A percentile compares a stretch with the other conserved stretches of the same genome.
Evolutionary conservation across 2,888 invertebrate genomes (phyloP).

Genomic region (Watsonalla cultraria): DNA sequence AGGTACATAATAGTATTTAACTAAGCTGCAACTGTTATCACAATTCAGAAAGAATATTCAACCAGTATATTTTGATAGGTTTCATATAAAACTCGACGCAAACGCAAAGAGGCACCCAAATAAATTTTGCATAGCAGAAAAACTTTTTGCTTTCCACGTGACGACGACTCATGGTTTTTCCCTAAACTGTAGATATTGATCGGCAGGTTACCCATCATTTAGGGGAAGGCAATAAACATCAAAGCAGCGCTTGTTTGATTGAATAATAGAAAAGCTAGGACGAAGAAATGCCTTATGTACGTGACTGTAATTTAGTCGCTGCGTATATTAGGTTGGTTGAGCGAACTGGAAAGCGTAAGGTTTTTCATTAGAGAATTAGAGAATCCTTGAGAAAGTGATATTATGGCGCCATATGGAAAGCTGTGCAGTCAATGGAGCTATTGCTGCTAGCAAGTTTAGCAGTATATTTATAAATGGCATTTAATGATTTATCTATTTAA

Average conservation of each 20-base stretch:
- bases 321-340: slow-evolving; percentile 11
- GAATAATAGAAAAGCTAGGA: slow-evolving; percentile 52
- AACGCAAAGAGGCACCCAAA: no score
- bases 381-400: no score
- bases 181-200: slow-evolving; percentile 52
- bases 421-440: no score
- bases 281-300: slow-evolving; percentile 31
- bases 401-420: no score
- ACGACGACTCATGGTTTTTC: slow-evolving; percentile 58
- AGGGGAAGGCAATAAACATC: slow-evolving; percentile 55
- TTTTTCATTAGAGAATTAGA: slow-evolving; percentile 14
- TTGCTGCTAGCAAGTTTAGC: no score
- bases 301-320: slow-evolving; percentile 27
- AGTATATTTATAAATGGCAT: no score
- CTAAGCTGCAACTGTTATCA: no score
- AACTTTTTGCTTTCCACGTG: slow-evolving; percentile 19
- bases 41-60: no score
- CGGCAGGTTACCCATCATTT: slow-evolving; percentile 43
- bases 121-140: slow-evolving; percentile 2
- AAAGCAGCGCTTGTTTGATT: slow-evolving; percentile 52
- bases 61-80: no score
- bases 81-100: no score
- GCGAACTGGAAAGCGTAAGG: slow-evolving; percentile 18
- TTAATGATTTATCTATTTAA: no score
- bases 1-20: no score